These are phyloP conservation scores for Alces alces DNA, from an alignment of 2,113 vertebrate species.

Conservation along the genomic window DNA sequence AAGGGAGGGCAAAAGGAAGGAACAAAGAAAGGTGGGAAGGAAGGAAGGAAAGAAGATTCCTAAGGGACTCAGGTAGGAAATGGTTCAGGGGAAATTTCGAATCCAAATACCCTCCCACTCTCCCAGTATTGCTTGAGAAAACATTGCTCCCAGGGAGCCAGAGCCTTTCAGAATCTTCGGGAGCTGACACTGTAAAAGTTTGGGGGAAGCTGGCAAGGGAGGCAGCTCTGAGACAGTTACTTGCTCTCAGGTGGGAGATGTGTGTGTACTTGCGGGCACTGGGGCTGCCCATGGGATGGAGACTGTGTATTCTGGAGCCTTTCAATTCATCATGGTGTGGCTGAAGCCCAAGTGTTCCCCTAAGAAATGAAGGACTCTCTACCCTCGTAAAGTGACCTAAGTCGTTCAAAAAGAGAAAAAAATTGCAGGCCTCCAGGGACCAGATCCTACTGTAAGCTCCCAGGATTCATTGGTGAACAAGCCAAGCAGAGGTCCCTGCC, in stretches of 20 bases:
- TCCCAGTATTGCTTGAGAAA: no score
- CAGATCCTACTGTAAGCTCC: background rate
- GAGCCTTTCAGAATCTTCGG: background rate
- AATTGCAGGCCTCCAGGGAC: background rate
- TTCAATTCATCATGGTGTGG: background rate
- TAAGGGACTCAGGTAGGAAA: background rate
- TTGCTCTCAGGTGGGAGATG: background rate
- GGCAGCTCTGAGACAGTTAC: background rate
- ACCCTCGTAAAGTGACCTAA: background rate
- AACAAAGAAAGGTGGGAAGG: background rate
- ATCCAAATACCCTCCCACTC: no score
- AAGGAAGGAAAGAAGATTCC: background rate
- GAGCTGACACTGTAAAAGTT: background rate
- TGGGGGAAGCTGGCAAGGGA: background rate
- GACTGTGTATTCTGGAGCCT: background rate
- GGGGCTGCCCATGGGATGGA: fast-evolving
- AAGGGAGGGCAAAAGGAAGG: background rate
- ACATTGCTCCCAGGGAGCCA: no score
- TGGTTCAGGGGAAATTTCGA: background rate
- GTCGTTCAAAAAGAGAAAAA: background rate
- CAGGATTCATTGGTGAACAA: background rate
- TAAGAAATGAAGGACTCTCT: background rate
- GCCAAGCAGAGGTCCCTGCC: background rate
- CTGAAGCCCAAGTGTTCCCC: background rate
- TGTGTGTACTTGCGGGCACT: background rate